Base-by-base conservation (phyloP, 2,113 vertebrate species). In the Panurus biarmicus region DNA sequence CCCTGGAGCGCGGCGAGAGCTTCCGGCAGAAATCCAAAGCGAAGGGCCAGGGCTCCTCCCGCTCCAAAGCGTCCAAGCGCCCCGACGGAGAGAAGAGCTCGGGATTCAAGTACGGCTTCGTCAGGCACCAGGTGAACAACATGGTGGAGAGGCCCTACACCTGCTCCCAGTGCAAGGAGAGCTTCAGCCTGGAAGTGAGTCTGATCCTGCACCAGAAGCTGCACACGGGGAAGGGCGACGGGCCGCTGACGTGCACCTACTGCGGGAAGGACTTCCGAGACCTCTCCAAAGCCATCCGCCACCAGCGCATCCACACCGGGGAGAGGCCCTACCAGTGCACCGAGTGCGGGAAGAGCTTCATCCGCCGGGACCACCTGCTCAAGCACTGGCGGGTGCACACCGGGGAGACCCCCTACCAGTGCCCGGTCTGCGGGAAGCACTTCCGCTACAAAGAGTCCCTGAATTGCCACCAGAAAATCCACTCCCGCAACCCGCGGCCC, bases 311-410 rank as follows among this genome's bases (percentile, higher is more conserved):
- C 87, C 98, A 99, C 97, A 99, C 98, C 1, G 99, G 99, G 3
- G 98, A 99, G 97, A 98, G 98, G 91, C 99, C 99, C 5, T 99
- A 99, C 96, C 98, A 98, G 96, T 99, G 99, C 84, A 98, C 98
- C 2, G 98, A 99, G 93, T 99, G 99, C 19, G 98, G 98, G 35
- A 98, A 98, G 92, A 98, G 99, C 96, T 99, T 99, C 96, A 98
- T 99, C 87, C 98, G 98, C 20, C 98, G 98, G 65, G 98, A 98
- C 91, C 98, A 99, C 95, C 98, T 99, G 75, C 98, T 98, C 60
- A 98, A 98, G 85, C 99, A 99, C 97, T 98, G 99, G 98, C 98
- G 98, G 60, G 98, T 98, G 20, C 99, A 99, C 47, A 97, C 98
- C 9, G 98, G 98, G 6, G 98, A 98, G 66, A 97, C 97, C 28